Percentiles rank a stretch among this genome's conserved stretches.
These are phyloP conservation scores for Anguilla anguilla DNA, from an alignment of 2,797 vertebrate species.

Conservation along the genomic window DNA sequence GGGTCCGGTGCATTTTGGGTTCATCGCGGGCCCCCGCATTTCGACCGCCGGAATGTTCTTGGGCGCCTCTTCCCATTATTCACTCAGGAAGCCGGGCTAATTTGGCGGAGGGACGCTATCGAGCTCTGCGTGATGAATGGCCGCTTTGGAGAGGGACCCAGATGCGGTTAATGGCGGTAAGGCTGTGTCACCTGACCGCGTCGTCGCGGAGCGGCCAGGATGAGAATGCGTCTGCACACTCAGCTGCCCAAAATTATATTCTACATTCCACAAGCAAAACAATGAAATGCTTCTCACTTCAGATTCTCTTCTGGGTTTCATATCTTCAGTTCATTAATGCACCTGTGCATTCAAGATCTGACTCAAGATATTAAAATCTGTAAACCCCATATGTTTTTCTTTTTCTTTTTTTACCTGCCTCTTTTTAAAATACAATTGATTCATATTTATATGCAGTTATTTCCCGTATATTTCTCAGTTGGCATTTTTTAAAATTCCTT, in stretches of 20 bases:
- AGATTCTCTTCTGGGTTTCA: too few species aligned
- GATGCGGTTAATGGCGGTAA: conserved; percentile 47
- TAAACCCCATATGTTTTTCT: too few species aligned
- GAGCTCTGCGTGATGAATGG: conserved; percentile 63
- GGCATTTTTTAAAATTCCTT: background rate
- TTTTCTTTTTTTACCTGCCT: too few species aligned
- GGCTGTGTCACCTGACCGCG: background rate
- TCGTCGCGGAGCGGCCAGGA: background rate
- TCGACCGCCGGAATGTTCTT: conserved; percentile 38
- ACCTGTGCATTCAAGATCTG: background rate
- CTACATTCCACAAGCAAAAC: too few species aligned
- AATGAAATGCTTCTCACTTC: too few species aligned
- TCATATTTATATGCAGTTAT: background rate
- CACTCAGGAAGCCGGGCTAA: conserved; percentile 53
- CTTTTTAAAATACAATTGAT: background rate
- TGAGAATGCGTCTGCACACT: background rate
- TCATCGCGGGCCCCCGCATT: background rate
- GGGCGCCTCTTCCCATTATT: conserved; percentile 55
- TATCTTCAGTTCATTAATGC: background rate
- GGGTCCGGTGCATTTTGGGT: background rate
- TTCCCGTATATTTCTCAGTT: background rate
- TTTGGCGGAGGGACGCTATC: conserved; percentile 59
- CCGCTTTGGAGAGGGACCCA: conserved; percentile 45
- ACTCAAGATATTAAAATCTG: too few species aligned
- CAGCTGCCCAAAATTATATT: too few species aligned